Percentiles rank a stretch among this genome's conserved stretches.
These are phyloP conservation scores for Cerceris ruficornis DNA, from an alignment of 2,888 invertebrate species.

Conservation along the genomic window DNA sequence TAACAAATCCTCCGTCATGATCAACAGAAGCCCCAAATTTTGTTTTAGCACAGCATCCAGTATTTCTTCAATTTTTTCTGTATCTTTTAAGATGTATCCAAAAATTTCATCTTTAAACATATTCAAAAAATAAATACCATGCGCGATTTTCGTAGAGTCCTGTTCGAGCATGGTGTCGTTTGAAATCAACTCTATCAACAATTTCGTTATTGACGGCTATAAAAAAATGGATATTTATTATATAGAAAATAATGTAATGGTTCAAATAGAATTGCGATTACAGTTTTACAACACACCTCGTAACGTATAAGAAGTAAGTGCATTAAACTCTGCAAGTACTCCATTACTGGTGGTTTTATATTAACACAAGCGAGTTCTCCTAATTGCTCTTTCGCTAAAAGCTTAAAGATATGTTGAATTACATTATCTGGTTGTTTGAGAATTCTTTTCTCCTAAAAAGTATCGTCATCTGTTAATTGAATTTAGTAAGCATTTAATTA, in stretches of 20 bases:
- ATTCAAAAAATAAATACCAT: conserved; percentile 79
- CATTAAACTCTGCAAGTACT: conserved; percentile 68
- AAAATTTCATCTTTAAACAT: conserved; percentile 74
- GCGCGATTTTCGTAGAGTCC: conserved; percentile 61
- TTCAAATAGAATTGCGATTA: conserved; percentile 1
- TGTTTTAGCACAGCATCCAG: conserved; percentile 59
- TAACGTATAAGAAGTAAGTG: conserved; percentile 65
- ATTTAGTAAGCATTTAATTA: neutral
- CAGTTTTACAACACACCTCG: conserved; percentile 34
- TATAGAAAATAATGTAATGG: conserved; percentile 32
- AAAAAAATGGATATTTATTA: conserved; percentile 36
- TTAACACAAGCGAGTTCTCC: conserved; percentile 41
- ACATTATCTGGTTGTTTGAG: conserved; percentile 38
- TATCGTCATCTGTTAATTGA: neutral
- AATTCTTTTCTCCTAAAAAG: conserved; percentile 41
- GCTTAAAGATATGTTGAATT: conserved; percentile 62
- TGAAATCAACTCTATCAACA: conserved; percentile 55
- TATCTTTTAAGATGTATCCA: conserved; percentile 66
- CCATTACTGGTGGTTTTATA: conserved; percentile 55
- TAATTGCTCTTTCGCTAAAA: conserved; percentile 51
- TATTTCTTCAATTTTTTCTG: conserved; percentile 63
- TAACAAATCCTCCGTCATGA: conserved; percentile 73
- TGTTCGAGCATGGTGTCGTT: conserved; percentile 33
- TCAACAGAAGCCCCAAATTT: conserved; percentile 69
- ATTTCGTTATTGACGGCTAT: conserved; percentile 42